Conservation (phyloP, 2,888 invertebrate genomes). For the Andrena marginata region DNA sequence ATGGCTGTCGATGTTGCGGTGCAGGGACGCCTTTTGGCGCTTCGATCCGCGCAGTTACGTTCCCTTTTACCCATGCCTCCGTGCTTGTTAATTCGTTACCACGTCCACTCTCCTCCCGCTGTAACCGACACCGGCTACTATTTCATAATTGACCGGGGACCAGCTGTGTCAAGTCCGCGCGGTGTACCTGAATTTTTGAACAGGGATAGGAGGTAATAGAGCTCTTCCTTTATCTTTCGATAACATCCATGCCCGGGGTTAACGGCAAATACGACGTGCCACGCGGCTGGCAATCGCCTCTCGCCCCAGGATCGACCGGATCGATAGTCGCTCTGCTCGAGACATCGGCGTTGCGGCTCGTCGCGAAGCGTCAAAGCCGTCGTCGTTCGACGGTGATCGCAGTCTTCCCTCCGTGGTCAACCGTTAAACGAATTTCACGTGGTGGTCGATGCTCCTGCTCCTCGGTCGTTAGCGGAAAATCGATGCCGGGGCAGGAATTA, state of each 20-base stretch:
- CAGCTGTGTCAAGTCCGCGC: too few species aligned
- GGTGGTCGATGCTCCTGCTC: background rate
- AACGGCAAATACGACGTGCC: constrained; percentile 4
- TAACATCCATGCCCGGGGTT: too few species aligned
- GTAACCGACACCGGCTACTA: too few species aligned
- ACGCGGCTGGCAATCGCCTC: constrained; percentile 8
- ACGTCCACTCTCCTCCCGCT: too few species aligned
- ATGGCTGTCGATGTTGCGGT: constrained; percentile 28
- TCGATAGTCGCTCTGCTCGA: constrained; percentile 6
- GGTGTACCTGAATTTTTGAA: too few species aligned
- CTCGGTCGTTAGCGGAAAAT: constrained; percentile 2
- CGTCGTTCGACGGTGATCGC: constrained; percentile 15
- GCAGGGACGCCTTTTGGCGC: background rate
- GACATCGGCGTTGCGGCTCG: constrained; percentile 19
- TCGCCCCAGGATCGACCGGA: constrained; percentile 26
- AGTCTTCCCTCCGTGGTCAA: background rate
- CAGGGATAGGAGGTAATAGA: too few species aligned
- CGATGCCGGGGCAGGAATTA: constrained; percentile 36
- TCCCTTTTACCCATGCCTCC: background rate
- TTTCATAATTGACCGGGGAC: too few species aligned
- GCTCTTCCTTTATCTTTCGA: too few species aligned
- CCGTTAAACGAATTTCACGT: constrained; percentile 11
- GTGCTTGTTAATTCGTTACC: background rate
- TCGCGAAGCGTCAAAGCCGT: constrained; percentile 24
- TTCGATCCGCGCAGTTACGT: constrained; percentile 25